Base-by-base conservation (phyloP, 2,797 vertebrate genomes). In the Paramormyrops hopkinsi region DNA sequence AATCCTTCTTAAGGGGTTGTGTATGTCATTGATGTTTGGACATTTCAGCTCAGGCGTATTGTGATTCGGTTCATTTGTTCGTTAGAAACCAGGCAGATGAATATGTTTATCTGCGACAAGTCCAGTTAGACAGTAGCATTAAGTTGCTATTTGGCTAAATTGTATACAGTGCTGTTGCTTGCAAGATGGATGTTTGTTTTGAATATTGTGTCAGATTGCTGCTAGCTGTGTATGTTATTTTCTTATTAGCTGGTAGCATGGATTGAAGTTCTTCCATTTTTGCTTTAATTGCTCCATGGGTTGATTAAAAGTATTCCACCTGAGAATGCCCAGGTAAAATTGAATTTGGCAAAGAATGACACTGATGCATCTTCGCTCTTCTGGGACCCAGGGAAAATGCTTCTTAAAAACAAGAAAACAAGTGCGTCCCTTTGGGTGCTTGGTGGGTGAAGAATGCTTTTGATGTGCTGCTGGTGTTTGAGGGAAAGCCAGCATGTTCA, bases 331-430 rank as follows among this genome's bases (percentile, higher is more conserved):
- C 76, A 22, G 41, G 44, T 82, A 44, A 46, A 82, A 46, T 82
- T 44, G 41, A 82, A 46, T 82, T 46, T 46, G 41, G 19, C 7
- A 46, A 82, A 82, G 11, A 53, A 73, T 89, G 8, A 14, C 88
- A 22, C 82, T 69, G 19, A 53, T 87, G 82, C 37, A 65, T 86
- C 29, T 17, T 86, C n/a, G 2, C 25, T 69, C 37, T 59, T 53
- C 25, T 65, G 46, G 46, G 82, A 86, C 44, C 2, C 19, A n/a
- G 76, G 37, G 73, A 22, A n/a, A 82, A 44, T 82, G 76, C 7
- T 82, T 46, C 76, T 46, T 9, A 46, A 82, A 82, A 82, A 82
- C 37, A 50, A 12, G 82, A 37, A 69, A 89, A 86, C 56, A 86
- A 86, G 62, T 73, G 22, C 29, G 25, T 89, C 62, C 59, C 59